Base-by-base conservation (phyloP, 2,113 vertebrate species). In the Oncorhynchus nerka region DNA sequence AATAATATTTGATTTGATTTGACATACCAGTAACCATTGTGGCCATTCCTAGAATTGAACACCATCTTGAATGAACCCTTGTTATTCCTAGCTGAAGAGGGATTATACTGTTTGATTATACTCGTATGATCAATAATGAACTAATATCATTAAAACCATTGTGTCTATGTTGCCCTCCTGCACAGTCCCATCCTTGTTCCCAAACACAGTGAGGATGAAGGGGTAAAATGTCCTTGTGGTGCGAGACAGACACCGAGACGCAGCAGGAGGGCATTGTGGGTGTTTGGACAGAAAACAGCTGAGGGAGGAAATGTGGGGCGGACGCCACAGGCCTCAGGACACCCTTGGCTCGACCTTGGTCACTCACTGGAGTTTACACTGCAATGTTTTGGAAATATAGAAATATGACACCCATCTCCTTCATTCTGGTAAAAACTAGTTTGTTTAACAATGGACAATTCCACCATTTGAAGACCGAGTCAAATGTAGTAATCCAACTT, bases 261-360 rank as follows among this genome's bases (percentile, higher is more conserved):
- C 65, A 45, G 66, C 30, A 48, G 71, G 71, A 26, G 71, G 51
- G 68, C 51, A 34, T 67, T 45, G 68, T 70, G 72, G 5, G 72
- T 87, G 85, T 89, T 87, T 89, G 71, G 68, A 85, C 74, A 84
- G 83, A 80, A 87, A 89, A 89, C 83, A 86, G 20, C 9, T 49
- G 69, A 75, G n/a, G 19, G 49, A 20, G 30, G 77, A 72, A 67
- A 75, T 71, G 55, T 73, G 57, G 78, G 32, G 64, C 12, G 76
- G 78, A 77, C 74, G 19, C 81, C 67, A 75, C 73, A 24, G 69
- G 83, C 70, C 19, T 51, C 71, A 70, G 74, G 70, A 69, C 79
- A 74, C 85, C 81, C 83, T 82, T 83, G 80, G 76, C 39, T 59
- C 79, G 79, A 75, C 85, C 87, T 79, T 85, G 82, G 78, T 19